Evolutionary conservation across 2,797 vertebrate species (phyloP), one percentile per base, ranked within the genome.

Genomic region (Trematocara caparti): DNA sequence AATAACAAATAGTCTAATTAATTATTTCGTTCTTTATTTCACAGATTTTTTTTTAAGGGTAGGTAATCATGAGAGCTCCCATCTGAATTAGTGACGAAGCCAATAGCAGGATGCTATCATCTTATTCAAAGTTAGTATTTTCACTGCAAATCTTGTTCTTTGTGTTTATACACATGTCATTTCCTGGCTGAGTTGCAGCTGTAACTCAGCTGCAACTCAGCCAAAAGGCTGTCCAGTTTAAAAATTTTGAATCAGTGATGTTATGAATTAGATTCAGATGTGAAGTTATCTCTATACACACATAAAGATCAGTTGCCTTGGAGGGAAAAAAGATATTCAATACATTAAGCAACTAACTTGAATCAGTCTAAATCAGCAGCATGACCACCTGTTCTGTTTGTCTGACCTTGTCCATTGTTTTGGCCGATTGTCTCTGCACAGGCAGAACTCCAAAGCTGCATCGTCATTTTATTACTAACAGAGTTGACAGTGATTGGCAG

Each of bases 401-500:
- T 77, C 64, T 30, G 36, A 83, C 74, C 66, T 73, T 80, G 50
- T 83, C 45, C 43, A 21, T 36, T 73, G 9, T 47, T 11, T 48
- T 24, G 48, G 59, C 2, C 7, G 78, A 47, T 80, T 36, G n/a
- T 2, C 27, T 5, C 38, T 19, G 14, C 51, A 43, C 48, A 76
- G 81, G 62, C 78, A 47, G 38, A 69, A 79, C 73, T 87, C 86
- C 81, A 79, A 84, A 81, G 81, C 84, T 64, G 76, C 45, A 4
- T 84, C 32, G 34, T 86, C 66, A 34, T 76, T 76, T 89, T 43
- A 36, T 47, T 57, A 73, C 72, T 85, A 86, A 82, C 75, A 75
- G 69, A 82, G 30, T 36, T 2, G 85, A 88, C 89, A 84, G 86
- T 92, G 94, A 94, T 87, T 90, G 92, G 83, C 93, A 93, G 88